Evolutionary conservation across 2,113 vertebrate genomes (phyloP).

Genomic region (Mesoclemmys tuberculata): DNA sequence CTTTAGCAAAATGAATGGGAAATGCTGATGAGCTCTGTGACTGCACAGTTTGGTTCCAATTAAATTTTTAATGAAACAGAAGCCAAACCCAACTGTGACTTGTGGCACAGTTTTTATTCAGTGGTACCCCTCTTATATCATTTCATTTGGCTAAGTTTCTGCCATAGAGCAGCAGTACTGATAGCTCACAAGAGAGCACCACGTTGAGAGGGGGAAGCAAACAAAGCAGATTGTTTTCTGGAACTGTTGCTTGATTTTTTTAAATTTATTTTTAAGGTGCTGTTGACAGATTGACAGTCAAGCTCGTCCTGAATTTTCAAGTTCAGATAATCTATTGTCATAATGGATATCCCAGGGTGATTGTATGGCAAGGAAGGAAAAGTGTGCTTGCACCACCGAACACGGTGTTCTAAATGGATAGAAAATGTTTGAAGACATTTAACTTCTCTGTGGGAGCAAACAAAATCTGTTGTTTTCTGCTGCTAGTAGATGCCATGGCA

Average conservation of each 20-base stretch:
- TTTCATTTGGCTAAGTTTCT: slow-evolving; percentile 43
- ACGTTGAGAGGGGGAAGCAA: neutral
- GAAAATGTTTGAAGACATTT: slow-evolving; percentile 57
- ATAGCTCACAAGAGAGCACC: neutral
- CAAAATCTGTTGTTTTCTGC: slow-evolving; percentile 37
- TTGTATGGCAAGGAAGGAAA: slow-evolving; percentile 36
- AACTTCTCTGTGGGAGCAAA: slow-evolving; percentile 52
- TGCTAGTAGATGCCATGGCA: neutral
- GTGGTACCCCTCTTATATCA: slow-evolving; percentile 6
- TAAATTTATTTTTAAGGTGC: neutral
- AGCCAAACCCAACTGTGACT: slow-evolving; percentile 55
- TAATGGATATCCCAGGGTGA: slow-evolving; percentile 41
- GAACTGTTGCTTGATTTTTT: neutral
- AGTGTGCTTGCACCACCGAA: slow-evolving; percentile 27
- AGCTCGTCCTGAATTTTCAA: slow-evolving; percentile 38
- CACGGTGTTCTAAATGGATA: slow-evolving; percentile 47
- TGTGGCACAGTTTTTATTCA: slow-evolving; percentile 51
- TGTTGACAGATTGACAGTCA: slow-evolving; percentile 51
- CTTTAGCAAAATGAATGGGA: slow-evolving; percentile 56
- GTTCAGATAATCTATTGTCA: slow-evolving; percentile 47
- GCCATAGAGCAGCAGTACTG: slow-evolving; percentile 31
- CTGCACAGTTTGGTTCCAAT: slow-evolving; percentile 72
- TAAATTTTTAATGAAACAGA: slow-evolving; percentile 75
- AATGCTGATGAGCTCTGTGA: slow-evolving; percentile 69
- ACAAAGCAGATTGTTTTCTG: slow-evolving; percentile 15